These are phyloP conservation scores for Notolabrus celidotus DNA, from an alignment of 2,797 vertebrate genomes.

Conservation along the genomic window DNA sequence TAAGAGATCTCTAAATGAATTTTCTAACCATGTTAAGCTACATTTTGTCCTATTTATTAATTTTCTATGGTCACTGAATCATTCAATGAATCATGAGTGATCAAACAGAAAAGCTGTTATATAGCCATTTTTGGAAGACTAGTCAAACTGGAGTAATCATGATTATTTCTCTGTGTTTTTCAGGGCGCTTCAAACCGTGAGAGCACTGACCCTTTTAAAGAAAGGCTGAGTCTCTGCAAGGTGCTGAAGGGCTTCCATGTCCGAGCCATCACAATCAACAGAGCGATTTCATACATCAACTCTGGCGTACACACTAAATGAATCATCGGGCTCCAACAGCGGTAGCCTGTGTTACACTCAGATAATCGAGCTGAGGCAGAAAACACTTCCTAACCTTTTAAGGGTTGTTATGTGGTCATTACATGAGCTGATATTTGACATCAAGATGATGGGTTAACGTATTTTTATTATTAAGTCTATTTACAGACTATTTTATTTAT, in stretches of 20 bases:
- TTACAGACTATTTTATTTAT: conserved; percentile 57
- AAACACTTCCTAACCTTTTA: conserved; percentile 39
- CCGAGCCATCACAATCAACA: conserved; percentile 81
- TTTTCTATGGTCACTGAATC: not conserved
- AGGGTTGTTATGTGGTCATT: not conserved
- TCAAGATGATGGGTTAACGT: conserved; percentile 36
- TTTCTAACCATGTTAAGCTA: not conserved
- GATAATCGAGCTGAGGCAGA: conserved; percentile 6
- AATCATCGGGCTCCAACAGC: conserved; percentile 12
- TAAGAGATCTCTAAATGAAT: conserved; percentile 29
- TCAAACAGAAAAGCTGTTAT: too few relatives aligned
- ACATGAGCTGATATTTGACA: conserved; percentile 29
- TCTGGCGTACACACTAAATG: conserved; percentile 57
- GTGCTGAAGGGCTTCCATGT: conserved; percentile 79
- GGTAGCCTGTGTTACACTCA: conserved; percentile 8
- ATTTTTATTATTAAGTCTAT: conserved; percentile 31
- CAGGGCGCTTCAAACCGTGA: conserved; percentile 31
- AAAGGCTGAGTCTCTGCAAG: conserved; percentile 80
- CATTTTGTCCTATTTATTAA: not conserved
- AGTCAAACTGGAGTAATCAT: not conserved
- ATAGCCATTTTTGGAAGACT: not conserved
- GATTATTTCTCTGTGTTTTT: not conserved
- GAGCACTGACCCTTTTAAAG: conserved; percentile 58
- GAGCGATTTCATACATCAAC: conserved; percentile 71
- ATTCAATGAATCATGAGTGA: not conserved